Evolutionary conservation across 2,797 vertebrate genomes (phyloP).

Genomic region (Threskiornis aethiopicus): DNA sequence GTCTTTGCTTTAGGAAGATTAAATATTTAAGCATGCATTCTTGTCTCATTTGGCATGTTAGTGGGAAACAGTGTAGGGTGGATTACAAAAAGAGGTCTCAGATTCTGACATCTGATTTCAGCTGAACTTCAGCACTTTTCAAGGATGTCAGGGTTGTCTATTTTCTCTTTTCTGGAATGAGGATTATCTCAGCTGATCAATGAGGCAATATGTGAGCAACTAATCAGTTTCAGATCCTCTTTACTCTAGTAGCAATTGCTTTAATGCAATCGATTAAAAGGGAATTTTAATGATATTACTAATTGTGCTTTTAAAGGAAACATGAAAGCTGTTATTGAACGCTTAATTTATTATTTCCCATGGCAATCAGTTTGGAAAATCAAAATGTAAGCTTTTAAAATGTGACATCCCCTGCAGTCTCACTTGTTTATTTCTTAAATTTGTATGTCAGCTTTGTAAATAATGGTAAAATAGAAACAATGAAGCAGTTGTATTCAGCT

Average conservation of each 20-base stretch:
- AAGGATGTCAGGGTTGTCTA: not conserved
- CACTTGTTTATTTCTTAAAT: not conserved
- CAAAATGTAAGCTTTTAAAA: not conserved
- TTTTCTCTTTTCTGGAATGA: not conserved
- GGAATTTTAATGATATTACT: conserved; percentile 18
- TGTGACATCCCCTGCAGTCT: not conserved
- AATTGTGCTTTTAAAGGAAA: conserved; percentile 27
- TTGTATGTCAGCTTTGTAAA: not conserved
- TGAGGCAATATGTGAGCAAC: not conserved
- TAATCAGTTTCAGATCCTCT: not conserved
- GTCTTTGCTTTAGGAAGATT: not conserved
- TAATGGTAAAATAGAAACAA: not conserved
- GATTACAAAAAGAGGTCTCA: accelerated
- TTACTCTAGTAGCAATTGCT: not conserved
- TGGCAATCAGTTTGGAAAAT: not conserved
- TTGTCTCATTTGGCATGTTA: not conserved
- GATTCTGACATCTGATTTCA: not conserved
- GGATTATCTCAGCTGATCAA: not conserved
- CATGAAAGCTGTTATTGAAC: not conserved
- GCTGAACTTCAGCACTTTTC: not conserved
- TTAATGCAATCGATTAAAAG: conserved; percentile 16
- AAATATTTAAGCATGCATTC: not conserved
- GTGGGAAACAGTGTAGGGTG: not conserved
- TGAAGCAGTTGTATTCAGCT: not conserved
- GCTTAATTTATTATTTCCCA: not conserved